Evolutionary conservation across 2,797 vertebrate genomes (phyloP).

Genomic region (Parauchenoglanis punctatus): DNA sequence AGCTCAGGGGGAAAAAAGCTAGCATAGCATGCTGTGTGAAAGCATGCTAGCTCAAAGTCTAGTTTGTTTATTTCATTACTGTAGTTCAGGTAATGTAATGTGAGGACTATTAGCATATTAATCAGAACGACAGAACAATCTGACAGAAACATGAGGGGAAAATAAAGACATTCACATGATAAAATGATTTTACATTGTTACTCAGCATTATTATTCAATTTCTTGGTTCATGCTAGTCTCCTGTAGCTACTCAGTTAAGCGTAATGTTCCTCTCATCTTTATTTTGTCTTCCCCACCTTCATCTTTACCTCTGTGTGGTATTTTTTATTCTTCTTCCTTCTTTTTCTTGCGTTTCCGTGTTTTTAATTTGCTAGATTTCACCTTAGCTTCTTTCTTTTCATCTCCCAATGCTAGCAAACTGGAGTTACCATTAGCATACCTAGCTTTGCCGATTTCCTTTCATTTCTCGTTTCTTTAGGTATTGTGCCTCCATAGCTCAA

Average conservation of each 20-base stretch:
- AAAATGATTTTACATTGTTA: background rate
- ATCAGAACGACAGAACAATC: background rate
- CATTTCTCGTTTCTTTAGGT: background rate
- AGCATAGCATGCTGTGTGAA: background rate
- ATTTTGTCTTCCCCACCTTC: background rate
- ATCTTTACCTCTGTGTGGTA: background rate
- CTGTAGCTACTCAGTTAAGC: background rate
- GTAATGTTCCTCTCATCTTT: background rate
- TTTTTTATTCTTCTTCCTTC: background rate
- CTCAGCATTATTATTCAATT: background rate
- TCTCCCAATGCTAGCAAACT: background rate
- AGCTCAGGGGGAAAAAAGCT: background rate
- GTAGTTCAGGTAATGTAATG: too few species aligned
- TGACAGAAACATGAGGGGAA: background rate
- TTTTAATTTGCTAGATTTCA: background rate
- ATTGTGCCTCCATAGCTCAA: too few species aligned
- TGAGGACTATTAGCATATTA: background rate
- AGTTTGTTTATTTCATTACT: too few species aligned
- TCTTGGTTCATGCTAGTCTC: background rate
- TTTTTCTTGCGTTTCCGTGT: background rate
- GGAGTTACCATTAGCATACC: background rate
- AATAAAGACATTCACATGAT: background rate
- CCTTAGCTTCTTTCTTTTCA: background rate
- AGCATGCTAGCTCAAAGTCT: background rate
- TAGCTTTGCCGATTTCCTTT: background rate